These are phyloP conservation scores for Myotis vivesi DNA, from an alignment of 2,797 vertebrate genomes.

Conservation along the genomic window DNA sequence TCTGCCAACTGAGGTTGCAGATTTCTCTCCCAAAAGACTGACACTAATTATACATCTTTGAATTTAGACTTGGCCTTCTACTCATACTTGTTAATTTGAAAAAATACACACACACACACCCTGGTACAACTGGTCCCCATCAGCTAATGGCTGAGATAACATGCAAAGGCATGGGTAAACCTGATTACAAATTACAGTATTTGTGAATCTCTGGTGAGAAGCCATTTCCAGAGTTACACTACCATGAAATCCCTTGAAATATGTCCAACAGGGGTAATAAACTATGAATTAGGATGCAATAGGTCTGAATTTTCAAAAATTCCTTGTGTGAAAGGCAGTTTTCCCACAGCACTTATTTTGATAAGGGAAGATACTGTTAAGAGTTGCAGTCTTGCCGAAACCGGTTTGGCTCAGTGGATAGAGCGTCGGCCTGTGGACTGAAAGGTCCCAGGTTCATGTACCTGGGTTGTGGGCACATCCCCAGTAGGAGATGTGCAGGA, in stretches of 20 bases:
- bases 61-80: constrained; percentile 1
- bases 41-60: neutral
- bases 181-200: neutral
- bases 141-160: neutral
- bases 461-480: no score
- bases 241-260: neutral
- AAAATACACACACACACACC: neutral
- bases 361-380: neutral
- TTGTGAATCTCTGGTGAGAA: neutral
- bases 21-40: neutral
- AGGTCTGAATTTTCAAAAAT: neutral
- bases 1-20: neutral
- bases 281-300: neutral
- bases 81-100: neutral
- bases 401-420: no score
- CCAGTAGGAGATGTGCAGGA: no score
- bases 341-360: neutral
- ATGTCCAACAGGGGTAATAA: neutral
- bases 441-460: no score
- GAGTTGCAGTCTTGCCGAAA: constrained; percentile 16
- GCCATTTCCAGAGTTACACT: constrained; percentile 13
- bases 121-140: neutral
- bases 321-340: neutral
- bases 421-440: no score
- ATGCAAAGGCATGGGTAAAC: neutral